phyloP scores from a whole-genome alignment of 2,797 vertebrate species.

The Lindbergichthys nudifrons region DNA sequence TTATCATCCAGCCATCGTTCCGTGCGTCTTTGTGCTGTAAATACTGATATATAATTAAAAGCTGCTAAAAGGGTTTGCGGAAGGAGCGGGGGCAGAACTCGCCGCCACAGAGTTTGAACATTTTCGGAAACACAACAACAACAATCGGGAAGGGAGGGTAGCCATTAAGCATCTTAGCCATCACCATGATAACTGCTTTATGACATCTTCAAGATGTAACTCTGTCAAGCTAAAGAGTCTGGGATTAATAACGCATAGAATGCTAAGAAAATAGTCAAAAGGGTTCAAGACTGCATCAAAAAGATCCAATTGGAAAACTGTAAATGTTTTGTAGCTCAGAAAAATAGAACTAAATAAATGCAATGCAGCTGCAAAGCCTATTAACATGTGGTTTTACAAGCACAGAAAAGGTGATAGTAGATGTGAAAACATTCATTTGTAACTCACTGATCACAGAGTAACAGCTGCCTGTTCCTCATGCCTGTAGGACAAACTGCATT shows the following conservation, averaged over 20 bases:
- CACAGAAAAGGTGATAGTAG: constrained; percentile 1
- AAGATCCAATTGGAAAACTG: neutral
- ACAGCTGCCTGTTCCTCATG: constrained; percentile 6
- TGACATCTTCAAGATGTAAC: constrained; percentile 23
- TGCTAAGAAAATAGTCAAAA: no score
- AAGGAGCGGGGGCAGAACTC: neutral
- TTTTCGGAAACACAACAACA: constrained; percentile 32
- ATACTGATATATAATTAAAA: constrained; percentile 64
- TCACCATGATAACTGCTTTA: constrained; percentile 42
- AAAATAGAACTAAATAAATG: neutral
- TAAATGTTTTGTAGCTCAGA: neutral
- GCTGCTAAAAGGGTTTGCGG: constrained; percentile 52
- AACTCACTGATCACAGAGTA: neutral
- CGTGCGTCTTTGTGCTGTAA: constrained; percentile 2
- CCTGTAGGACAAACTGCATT: neutral
- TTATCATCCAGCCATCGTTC: constrained; percentile 6
- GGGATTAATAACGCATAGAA: neutral
- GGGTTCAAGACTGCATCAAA: neutral
- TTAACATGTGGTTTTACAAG: constrained; percentile 5
- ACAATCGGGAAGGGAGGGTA: constrained; percentile 3
- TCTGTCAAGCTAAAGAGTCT: constrained; percentile 10
- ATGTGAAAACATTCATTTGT: constrained; percentile 16
- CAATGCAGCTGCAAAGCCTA: constrained; percentile 1
- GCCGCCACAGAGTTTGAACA: constrained; percentile 20
- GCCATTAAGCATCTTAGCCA: constrained; percentile 18